These are phyloP conservation scores for Notolabrus celidotus DNA, from an alignment of 2,797 vertebrate species.

Conservation along the genomic window DNA sequence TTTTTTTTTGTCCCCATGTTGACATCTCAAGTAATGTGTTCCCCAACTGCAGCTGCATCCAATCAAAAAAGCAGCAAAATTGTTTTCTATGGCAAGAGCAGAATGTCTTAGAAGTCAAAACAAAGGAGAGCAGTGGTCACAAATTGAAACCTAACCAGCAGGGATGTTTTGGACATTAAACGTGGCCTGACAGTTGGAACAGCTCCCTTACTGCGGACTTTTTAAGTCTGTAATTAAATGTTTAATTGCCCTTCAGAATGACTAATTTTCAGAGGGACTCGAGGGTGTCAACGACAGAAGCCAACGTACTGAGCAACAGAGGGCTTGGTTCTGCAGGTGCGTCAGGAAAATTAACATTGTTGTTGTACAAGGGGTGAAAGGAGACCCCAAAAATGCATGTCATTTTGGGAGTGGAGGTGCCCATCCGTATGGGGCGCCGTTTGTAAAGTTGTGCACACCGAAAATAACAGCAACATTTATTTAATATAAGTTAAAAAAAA, in stretches of 20 bases:
- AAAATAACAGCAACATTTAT: no score
- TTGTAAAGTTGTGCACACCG: no score
- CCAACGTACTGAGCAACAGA: not conserved
- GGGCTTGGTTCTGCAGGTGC: not conserved
- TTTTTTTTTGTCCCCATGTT: conserved; percentile 45
- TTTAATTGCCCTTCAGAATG: conserved; percentile 21
- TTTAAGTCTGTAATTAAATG: conserved; percentile 31
- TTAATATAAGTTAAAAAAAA: no score
- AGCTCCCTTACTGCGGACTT: conserved; percentile 21
- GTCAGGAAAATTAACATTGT: not conserved
- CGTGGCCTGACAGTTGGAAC: conserved; percentile 1
- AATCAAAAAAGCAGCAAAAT: conserved; percentile 45
- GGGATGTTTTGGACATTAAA: conserved; percentile 7
- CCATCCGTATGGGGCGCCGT: no score
- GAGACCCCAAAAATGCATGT: no score
- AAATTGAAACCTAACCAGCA: conserved; percentile 21
- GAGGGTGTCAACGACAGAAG: conserved; percentile 6
- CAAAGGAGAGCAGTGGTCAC: conserved; percentile 14
- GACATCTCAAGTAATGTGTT: conserved; percentile 49
- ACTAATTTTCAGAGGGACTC: conserved; percentile 14
- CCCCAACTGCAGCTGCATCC: conserved; percentile 51
- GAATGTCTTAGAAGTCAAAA: conserved; percentile 9
- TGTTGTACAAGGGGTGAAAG: no score
- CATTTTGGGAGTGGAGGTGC: no score
- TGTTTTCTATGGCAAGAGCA: conserved; percentile 26